A percentile compares a stretch with the other conserved stretches of the same genome.
Evolutionary conservation across 2,888 invertebrate species (phyloP).

Genomic region (Ethmia dodecea): DNA sequence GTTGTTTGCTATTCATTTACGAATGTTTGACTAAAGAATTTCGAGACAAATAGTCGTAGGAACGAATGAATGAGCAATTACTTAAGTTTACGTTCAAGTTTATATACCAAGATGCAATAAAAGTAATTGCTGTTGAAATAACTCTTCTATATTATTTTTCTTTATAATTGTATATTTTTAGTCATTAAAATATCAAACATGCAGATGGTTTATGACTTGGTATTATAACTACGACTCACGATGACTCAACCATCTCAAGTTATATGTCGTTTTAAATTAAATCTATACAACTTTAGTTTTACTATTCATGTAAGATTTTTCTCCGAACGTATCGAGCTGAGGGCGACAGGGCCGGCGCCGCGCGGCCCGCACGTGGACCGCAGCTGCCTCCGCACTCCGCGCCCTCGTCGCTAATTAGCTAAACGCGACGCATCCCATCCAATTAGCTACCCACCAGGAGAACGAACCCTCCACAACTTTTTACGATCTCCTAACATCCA

Average conservation of each 20-base stretch:
- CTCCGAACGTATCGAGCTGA: neutral
- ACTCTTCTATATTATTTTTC: no score
- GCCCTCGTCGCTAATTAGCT: constrained; percentile 54
- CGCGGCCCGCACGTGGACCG: constrained; percentile 47
- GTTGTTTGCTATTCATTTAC: constrained; percentile 28
- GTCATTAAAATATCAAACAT: no score
- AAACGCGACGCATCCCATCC: constrained; percentile 57
- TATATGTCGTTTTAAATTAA: no score
- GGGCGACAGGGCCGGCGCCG: neutral
- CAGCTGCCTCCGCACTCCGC: constrained; percentile 54
- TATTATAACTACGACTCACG: no score
- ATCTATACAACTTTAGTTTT: no score
- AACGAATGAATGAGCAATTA: constrained; percentile 4
- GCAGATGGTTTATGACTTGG: no score
- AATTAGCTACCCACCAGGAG: no score
- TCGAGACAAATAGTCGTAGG: constrained; percentile 3
- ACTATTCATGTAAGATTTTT: neutral
- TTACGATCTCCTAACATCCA: neutral
- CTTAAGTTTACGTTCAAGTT: constrained; percentile 21
- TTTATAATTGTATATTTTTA: no score
- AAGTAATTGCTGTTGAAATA: constrained; percentile 24
- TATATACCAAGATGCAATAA: constrained; percentile 18
- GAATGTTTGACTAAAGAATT: constrained; percentile 23
- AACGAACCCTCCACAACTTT: neutral
- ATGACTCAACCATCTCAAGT: no score